Percentiles rank a stretch among this genome's conserved stretches.
These are phyloP conservation scores for Ligdia adustata DNA, from an alignment of 2,888 invertebrate species.

Conservation along the genomic window DNA sequence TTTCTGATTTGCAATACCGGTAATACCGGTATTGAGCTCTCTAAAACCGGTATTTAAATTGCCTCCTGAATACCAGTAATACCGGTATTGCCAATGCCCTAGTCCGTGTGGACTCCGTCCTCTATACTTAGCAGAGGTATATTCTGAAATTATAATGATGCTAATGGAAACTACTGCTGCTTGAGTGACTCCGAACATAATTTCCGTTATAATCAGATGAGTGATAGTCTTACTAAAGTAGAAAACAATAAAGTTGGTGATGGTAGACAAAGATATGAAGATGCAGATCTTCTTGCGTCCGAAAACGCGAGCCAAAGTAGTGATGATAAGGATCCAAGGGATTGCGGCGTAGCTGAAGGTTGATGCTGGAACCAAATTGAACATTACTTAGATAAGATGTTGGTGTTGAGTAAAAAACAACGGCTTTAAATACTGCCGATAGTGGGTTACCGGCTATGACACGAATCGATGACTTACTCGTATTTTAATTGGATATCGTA, in stretches of 20 bases:
- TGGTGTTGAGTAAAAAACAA: no score
- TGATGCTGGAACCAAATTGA: background rate
- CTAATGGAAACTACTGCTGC: background rate
- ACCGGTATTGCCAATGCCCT: no score
- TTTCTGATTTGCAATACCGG: no score
- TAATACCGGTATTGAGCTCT: no score
- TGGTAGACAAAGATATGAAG: background rate
- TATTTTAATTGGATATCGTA: no score
- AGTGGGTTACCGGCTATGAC: no score
- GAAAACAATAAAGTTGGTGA: background rate
- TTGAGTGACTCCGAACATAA: background rate
- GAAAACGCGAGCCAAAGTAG: background rate
- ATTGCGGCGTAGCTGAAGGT: background rate
- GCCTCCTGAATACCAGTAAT: no score
- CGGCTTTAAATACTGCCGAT: no score
- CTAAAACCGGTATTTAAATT: no score
- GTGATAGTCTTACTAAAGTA: background rate
- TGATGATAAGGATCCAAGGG: background rate
- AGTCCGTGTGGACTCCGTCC: no score
- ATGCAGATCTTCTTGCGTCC: slow-evolving; percentile 1
- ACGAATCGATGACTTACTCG: no score
- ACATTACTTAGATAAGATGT: no score
- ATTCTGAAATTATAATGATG: background rate
- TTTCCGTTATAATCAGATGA: background rate
- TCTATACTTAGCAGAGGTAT: background rate